Evolutionary conservation across 2,888 invertebrate species (phyloP), one percentile per base, ranked within the genome.

Genomic region (Cataglyphis rosenhaueri): DNA sequence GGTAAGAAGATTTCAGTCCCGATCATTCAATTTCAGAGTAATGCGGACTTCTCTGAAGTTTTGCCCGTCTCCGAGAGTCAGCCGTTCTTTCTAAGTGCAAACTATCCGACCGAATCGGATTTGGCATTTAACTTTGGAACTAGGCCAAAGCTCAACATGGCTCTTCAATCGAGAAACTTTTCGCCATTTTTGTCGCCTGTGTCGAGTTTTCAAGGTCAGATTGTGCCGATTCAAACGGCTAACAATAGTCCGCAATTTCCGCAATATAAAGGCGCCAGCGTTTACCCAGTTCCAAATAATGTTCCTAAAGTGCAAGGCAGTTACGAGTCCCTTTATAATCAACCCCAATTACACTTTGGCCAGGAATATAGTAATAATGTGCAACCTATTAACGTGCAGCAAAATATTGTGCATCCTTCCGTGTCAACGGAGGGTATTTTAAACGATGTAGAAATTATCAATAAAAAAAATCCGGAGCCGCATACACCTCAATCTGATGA

Each of bases 401-500:
- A 52, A 59, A 68, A 70, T 3, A 32, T 12, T 25, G 15, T 41
- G 3, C 82, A 66, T 12, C 84, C 85, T 59, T 44, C 83, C 0
- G 87, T 89, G 38, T 89, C 92, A 12, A 71, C 82, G 15, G 91
- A 91, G 32, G 87, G 87, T 44, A 93, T 93, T 29, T 85, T 91
- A n/a, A 89, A 91, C 0, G 94, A 94, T 59, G 94, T 92, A 3
- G 94, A 94, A 81, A 87, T 94, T 3, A 90, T 94, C 18, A 86
- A 92, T 21, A 92, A 91, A 44, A 94, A 92, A 57, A 92, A 91
- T 57, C 91, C 92, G 0, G 84, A 89, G 0, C 87, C 90, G 0
- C 90, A 92, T 0, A 86, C 88, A 2, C 90, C 89, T 1, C 82
- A 84, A 15, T 87, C 87, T 5, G 90, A 91, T n/a, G 90, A 91